These are phyloP conservation scores for Onychorhynchus coronatus DNA, from an alignment of 2,113 vertebrate species.

Conservation along the genomic window DNA sequence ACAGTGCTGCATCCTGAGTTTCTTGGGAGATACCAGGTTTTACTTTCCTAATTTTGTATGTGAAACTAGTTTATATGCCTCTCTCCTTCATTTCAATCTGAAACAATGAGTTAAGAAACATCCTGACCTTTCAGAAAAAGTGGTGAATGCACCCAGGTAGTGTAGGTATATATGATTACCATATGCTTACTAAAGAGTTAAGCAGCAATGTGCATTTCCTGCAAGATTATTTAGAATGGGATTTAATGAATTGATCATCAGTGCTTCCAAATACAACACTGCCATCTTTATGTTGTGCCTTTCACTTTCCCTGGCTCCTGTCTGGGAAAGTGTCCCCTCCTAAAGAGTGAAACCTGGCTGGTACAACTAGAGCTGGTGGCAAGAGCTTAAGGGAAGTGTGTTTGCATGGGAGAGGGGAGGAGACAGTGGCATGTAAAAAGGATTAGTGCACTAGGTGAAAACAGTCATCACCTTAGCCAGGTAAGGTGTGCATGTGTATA, in stretches of 20 bases:
- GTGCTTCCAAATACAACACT: background rate
- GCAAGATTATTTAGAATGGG: background rate
- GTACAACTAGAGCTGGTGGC: background rate
- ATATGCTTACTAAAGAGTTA: background rate
- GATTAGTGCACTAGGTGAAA: background rate
- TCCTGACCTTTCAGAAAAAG: background rate
- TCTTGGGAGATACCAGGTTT: background rate
- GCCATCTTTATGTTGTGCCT: background rate
- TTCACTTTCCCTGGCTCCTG: background rate
- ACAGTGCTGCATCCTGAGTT: background rate
- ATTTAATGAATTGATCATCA: background rate
- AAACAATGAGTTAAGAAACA: background rate
- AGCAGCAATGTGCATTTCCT: background rate
- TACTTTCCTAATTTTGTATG: background rate
- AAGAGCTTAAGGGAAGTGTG: background rate
- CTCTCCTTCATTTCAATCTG: background rate
- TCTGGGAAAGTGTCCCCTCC: fast-evolving
- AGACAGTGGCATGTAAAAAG: background rate
- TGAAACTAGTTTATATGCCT: background rate
- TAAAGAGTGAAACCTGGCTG: background rate
- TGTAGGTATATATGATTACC: background rate
- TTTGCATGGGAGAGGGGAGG: background rate
- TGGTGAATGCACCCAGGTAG: background rate
- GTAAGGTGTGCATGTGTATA: background rate
- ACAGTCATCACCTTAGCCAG: background rate